A percentile compares a stretch with the other conserved stretches of the same genome.
phyloP scores from a whole-genome alignment of 1,140 invertebrate genomes.

The Aphis gossypii region DNA sequence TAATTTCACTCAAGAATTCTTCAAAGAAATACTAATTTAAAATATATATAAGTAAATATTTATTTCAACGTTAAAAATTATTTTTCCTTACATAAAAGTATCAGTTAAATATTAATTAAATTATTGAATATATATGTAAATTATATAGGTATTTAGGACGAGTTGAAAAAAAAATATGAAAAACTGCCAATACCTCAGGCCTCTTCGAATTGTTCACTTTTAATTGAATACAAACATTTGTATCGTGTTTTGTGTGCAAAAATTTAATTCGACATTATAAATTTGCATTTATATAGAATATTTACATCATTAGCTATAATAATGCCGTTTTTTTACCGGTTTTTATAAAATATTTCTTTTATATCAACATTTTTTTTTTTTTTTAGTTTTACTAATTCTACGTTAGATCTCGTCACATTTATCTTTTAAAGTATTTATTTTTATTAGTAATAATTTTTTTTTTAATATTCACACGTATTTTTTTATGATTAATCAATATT shows the following conservation, averaged over 20 bases:
- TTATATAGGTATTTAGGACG: background rate
- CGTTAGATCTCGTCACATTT: background rate
- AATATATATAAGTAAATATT: background rate
- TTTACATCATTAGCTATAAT: background rate
- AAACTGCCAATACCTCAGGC: background rate
- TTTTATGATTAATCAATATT: background rate
- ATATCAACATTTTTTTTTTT: background rate
- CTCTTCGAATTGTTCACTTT: background rate
- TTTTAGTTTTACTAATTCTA: background rate
- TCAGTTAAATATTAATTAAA: background rate
- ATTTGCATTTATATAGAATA: background rate
- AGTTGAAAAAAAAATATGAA: background rate
- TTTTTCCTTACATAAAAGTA: background rate
- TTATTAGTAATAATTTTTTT: background rate
- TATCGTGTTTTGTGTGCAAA: background rate
- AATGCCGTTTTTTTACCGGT: background rate
- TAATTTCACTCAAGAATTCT: background rate
- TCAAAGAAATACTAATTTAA: background rate
- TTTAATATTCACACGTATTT: background rate
- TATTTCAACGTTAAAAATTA: too few species aligned
- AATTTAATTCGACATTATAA: background rate
- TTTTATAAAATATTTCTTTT: background rate
- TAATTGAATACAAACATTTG: background rate
- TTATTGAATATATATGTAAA: background rate
- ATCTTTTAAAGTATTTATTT: background rate